Conservation (phyloP, 2,888 invertebrate species). For the Nemotelus pantherinus region DNA sequence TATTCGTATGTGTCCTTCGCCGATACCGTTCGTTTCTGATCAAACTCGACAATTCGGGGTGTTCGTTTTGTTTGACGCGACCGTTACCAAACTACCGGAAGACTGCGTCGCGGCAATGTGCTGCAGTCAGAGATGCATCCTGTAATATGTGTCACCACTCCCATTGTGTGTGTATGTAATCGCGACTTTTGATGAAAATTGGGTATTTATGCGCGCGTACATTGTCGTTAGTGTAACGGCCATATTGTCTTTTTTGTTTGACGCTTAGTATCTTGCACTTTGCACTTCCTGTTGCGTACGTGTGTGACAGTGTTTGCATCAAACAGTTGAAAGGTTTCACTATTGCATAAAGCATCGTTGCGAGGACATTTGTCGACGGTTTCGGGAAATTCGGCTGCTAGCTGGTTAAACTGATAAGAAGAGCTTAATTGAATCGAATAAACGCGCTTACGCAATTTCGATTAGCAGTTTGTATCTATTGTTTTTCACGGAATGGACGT, state of each 20-base stretch:
- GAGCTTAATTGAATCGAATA: background rate
- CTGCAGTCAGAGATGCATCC: slow-evolving; percentile 22
- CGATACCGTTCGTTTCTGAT: slow-evolving; percentile 8
- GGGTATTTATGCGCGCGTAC: slow-evolving; percentile 38
- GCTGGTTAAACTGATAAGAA: background rate
- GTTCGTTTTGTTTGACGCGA: background rate
- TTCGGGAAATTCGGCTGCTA: background rate
- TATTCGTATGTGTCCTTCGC: background rate
- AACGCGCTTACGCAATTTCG: background rate
- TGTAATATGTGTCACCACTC: slow-evolving; percentile 33
- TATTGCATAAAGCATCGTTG: slow-evolving; percentile 20
- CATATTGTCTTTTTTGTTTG: slow-evolving; percentile 31
- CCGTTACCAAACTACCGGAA: slow-evolving; percentile 15
- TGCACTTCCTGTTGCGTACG: slow-evolving; percentile 17
- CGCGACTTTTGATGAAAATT: slow-evolving; percentile 29
- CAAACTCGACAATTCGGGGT: background rate
- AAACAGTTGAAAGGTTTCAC: slow-evolving; percentile 29
- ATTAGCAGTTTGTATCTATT: no score
- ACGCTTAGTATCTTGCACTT: slow-evolving; percentile 8
- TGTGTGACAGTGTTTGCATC: slow-evolving; percentile 5
- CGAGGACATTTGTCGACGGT: background rate
- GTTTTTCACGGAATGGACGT: no score
- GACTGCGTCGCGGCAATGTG: slow-evolving; percentile 10
- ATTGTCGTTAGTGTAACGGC: slow-evolving; percentile 38
- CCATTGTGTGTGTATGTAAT: slow-evolving; percentile 31